phyloP scores from a whole-genome alignment of 2,888 invertebrate species.

The Digitonthophagus gazella region DNA sequence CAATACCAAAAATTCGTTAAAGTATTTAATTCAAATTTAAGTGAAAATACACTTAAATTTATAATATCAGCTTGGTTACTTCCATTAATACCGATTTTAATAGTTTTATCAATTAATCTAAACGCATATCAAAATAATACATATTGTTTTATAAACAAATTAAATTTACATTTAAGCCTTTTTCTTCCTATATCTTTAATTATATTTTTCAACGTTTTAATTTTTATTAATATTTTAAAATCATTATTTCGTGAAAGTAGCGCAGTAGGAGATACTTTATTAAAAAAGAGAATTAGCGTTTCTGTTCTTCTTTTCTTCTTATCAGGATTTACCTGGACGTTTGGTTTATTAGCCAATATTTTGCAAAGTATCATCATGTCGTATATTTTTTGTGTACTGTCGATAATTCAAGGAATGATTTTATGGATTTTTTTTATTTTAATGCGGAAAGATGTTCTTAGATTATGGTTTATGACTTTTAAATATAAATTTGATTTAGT shows the following conservation, averaged over 20 bases:
- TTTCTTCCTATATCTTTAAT: conserved; percentile 14
- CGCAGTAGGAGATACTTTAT: neutral
- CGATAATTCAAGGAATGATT: conserved; percentile 18
- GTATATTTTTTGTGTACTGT: conserved; percentile 18
- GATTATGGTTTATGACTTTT: conserved; percentile 13
- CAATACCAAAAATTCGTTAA: conserved; percentile 20
- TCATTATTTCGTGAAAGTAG: conserved; percentile 8
- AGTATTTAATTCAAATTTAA: neutral
- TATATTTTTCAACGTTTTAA: conserved; percentile 9
- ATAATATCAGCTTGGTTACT: conserved; percentile 13
- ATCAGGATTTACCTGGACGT: conserved; percentile 21
- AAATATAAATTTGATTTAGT: too few species aligned
- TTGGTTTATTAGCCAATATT: conserved; percentile 19
- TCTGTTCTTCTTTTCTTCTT: conserved; percentile 20
- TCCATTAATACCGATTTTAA: conserved; percentile 15
- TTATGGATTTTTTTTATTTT: conserved; percentile 19
- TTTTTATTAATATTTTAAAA: conserved; percentile 12
- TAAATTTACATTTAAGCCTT: conserved; percentile 14
- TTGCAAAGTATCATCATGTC: conserved; percentile 9
- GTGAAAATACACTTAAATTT: neutral
- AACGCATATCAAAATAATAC: conserved; percentile 2
- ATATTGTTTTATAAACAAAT: conserved; percentile 15
- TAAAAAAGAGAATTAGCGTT: conserved; percentile 15
- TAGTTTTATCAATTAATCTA: neutral
- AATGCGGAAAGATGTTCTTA: conserved; percentile 11